Percentiles rank a stretch among this genome's conserved stretches.
These are phyloP conservation scores for Ochropacha duplaris DNA, from an alignment of 2,888 invertebrate genomes.

Conservation along the genomic window DNA sequence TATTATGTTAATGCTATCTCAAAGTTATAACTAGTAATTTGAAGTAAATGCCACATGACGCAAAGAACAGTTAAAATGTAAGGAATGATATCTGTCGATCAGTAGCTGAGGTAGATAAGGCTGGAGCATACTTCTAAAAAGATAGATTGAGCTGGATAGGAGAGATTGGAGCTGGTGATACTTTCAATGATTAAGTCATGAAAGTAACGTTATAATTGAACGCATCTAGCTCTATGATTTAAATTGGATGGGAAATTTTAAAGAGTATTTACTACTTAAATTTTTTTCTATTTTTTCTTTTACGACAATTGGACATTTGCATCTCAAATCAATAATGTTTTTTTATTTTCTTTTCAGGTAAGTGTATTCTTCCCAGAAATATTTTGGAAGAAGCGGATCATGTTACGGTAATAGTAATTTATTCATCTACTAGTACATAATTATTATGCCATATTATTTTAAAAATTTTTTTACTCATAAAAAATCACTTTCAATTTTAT, in stretches of 20 bases:
- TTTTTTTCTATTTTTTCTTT: too few species aligned
- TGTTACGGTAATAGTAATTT: too few species aligned
- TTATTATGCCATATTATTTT: too few species aligned
- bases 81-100: background rate
- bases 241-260: background rate
- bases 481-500: too few species aligned
- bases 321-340: background rate
- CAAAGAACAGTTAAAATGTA: background rate
- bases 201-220: background rate
- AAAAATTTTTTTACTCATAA: too few species aligned
- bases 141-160: background rate
- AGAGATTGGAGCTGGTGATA: background rate
- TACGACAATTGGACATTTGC: too few species aligned
- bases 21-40: background rate
- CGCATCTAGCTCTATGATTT: background rate
- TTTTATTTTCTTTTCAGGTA: slow-evolving; percentile 6
- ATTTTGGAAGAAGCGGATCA: background rate
- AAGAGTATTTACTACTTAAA: background rate
- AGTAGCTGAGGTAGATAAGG: background rate
- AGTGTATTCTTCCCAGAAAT: background rate
- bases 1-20: background rate
- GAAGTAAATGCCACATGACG: background rate
- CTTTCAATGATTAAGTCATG: background rate
- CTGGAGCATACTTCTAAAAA: background rate
- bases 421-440: too few species aligned